Evolutionary conservation across 2,888 invertebrate species (phyloP).

Genomic region (Sclerodermus sp.): DNA sequence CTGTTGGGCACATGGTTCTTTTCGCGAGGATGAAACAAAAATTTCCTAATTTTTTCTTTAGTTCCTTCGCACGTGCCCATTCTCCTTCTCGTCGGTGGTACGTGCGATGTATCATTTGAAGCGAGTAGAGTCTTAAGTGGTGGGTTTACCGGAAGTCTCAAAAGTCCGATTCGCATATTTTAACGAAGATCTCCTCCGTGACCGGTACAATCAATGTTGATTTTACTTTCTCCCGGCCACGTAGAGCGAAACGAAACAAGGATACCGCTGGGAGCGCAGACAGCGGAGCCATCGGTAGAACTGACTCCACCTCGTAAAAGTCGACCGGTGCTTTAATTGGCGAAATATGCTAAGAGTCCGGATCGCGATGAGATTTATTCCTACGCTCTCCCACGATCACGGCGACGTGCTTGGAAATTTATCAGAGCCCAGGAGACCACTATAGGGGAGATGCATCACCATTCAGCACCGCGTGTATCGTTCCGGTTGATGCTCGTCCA

Average conservation of each 20-base stretch:
- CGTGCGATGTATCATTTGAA: too few species aligned
- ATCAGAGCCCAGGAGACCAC: conserved; percentile 23
- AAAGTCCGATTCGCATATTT: conserved; percentile 18
- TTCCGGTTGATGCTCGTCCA: too few species aligned
- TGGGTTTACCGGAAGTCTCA: conserved; percentile 28
- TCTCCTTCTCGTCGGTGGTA: too few species aligned
- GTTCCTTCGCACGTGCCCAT: too few species aligned
- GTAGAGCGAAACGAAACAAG: conserved; percentile 30
- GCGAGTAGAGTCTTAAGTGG: too few species aligned
- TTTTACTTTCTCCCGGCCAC: background rate
- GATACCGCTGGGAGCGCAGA: conserved; percentile 29
- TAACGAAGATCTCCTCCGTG: background rate
- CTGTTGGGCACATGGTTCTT: too few species aligned
- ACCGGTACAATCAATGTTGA: background rate
- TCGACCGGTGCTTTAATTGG: conserved; percentile 39
- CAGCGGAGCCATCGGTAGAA: conserved; percentile 25
- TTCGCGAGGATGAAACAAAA: too few species aligned
- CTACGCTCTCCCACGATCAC: conserved; percentile 21
- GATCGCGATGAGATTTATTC: conserved; percentile 42
- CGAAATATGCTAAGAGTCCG: conserved; percentile 43
- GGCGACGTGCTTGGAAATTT: conserved; percentile 27
- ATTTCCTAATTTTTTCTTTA: too few species aligned
- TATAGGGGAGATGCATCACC: conserved; percentile 4
- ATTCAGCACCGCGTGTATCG: background rate
- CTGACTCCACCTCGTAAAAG: conserved; percentile 33